Conservation (phyloP, 2,113 vertebrate genomes). For the Tenebrosternarchus preto region DNA sequence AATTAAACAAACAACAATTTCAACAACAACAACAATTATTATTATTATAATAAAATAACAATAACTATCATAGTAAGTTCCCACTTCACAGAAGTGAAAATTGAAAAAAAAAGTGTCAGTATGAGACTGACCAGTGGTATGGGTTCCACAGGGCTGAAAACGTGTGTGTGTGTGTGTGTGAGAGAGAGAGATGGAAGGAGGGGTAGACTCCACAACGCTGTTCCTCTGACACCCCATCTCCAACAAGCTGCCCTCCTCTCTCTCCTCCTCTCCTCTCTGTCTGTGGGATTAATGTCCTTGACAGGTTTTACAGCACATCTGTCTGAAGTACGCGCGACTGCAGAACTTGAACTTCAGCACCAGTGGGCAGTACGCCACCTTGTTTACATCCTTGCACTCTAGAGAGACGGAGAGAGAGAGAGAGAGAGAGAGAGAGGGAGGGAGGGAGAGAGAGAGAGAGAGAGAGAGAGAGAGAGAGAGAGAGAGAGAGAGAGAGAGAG, state of each 20-base stretch:
- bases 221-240: no score
- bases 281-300: slow-evolving; percentile 89
- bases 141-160: slow-evolving; percentile 88
- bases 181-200: slow-evolving; percentile 60
- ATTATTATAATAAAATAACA: slow-evolving; percentile 79
- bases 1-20: slow-evolving; percentile 66
- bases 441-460: slow-evolving; percentile 23
- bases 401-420: slow-evolving; percentile 32
- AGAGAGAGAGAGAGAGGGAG: background rate
- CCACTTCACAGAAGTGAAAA: slow-evolving; percentile 99
- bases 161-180: slow-evolving; percentile 59
- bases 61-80: slow-evolving; percentile 78
- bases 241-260: slow-evolving; percentile 53
- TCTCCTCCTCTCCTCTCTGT: no score
- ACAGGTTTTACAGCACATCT: slow-evolving; percentile 99
- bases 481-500: no score
- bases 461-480: no score
- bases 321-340: slow-evolving; percentile 98
- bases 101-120: slow-evolving; percentile 90
- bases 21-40: slow-evolving; percentile 68
- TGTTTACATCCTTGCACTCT: slow-evolving; percentile 99
- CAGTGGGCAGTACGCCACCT: slow-evolving; percentile 99
- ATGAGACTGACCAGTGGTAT: slow-evolving; percentile 95
- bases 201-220: no score
- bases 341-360: slow-evolving; percentile 99